Evolutionary conservation across 2,888 invertebrate genomes (phyloP).

Genomic region (Cantharis flavilabris): DNA sequence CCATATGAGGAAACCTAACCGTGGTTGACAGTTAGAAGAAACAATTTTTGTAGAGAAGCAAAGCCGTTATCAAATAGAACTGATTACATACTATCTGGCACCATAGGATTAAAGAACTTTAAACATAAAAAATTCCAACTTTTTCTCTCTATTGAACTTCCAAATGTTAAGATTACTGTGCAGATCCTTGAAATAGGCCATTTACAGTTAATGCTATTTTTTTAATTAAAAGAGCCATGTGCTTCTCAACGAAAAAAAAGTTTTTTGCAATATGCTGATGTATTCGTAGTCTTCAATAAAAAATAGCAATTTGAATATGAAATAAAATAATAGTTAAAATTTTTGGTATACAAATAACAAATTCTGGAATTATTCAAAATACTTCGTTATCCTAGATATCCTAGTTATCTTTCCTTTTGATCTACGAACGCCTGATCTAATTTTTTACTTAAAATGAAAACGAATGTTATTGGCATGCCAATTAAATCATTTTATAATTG

Average conservation of each 20-base stretch:
- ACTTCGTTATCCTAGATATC: neutral
- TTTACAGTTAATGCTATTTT: neutral
- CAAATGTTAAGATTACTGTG: neutral
- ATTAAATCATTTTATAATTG: neutral
- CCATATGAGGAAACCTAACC: constrained; percentile 22
- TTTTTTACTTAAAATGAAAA: neutral
- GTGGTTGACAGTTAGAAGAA: constrained; percentile 17
- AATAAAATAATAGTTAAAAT: neutral
- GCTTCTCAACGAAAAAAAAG: constrained; percentile 1
- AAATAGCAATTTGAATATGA: neutral
- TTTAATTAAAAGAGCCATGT: constrained; percentile 10
- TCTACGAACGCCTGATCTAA: neutral
- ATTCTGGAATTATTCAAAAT: too few relatives aligned
- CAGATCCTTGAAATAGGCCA: neutral
- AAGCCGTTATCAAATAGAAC: constrained; percentile 11
- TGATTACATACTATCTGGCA: neutral
- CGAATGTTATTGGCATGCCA: neutral
- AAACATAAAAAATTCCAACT: neutral
- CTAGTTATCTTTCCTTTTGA: neutral
- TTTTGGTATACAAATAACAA: too few relatives aligned
- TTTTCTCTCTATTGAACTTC: neutral
- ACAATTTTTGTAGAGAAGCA: constrained; percentile 4
- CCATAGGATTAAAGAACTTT: neutral
- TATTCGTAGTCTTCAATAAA: constrained; percentile 6
- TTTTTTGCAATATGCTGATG: constrained; percentile 2